phyloP scores from a whole-genome alignment of 2,888 invertebrate genomes.

The Mimas tiliae region DNA sequence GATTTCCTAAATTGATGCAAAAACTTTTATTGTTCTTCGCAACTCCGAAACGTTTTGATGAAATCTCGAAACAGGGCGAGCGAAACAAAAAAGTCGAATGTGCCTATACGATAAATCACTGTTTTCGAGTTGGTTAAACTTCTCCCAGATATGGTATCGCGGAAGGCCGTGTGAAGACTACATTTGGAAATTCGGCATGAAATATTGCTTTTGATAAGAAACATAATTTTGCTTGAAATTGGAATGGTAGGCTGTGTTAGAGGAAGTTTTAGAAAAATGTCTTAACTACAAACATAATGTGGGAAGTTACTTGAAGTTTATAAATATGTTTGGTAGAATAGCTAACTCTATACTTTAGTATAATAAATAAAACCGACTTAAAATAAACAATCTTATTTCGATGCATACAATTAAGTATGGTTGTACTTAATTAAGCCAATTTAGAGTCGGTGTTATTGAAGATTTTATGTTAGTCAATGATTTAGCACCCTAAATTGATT shows the following conservation, averaged over 20 bases:
- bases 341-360: too few species aligned
- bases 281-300: background rate
- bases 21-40: slow-evolving; percentile 15
- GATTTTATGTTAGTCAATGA: too few species aligned
- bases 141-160: background rate
- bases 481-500: too few species aligned
- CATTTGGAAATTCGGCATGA: slow-evolving; percentile 10
- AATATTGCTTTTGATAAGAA: slow-evolving; percentile 6
- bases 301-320: background rate
- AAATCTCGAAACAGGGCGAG: slow-evolving; percentile 9
- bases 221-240: background rate
- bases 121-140: slow-evolving; percentile 13
- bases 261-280: background rate
- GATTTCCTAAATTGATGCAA: background rate
- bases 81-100: slow-evolving; percentile 19
- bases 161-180: background rate
- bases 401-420: too few species aligned
- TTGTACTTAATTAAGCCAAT: too few species aligned
- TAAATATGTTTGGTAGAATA: background rate
- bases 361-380: too few species aligned
- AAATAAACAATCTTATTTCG: too few species aligned
- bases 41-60: slow-evolving; percentile 12
- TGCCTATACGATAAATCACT: slow-evolving; percentile 16
- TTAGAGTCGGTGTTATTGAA: too few species aligned
- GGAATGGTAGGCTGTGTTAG: background rate